Evolutionary conservation across 2,797 vertebrate genomes (phyloP), one percentile per base, ranked within the genome.

Genomic region (Myiothlypis chrysogaster): DNA sequence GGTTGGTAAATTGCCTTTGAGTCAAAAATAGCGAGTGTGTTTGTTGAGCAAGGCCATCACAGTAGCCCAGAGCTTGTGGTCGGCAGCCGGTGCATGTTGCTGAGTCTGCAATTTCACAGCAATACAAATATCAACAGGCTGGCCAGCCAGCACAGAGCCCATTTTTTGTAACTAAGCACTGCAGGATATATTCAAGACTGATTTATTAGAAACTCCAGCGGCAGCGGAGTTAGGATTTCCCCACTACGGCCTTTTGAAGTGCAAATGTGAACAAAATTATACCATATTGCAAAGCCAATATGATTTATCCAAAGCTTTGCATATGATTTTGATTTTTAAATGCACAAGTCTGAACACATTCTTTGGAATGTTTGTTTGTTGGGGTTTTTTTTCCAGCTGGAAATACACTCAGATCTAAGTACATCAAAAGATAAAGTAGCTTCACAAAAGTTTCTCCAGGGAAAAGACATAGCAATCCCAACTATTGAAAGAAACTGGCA

Each of bases 241-340:
- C 94, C 77, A 84, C 47, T 80, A 25, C 20, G 70, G 46, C n/a
- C 57, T 88, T 97, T 83, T 96, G 94, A 97, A 95, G 71, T 93
- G 83, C 75, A 96, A 96, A 96, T 91, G 69, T 71, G 89, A 87
- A 56, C 25, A 60, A 92, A 93, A 94, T 94, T 91, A 70, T 57
- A 65, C 46, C 34, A 37, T 24, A 59, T 85, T 91, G 80, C 69
- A 94, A 89, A 93, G 47, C n/a, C 37, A 57, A 10, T 69, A 57
- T 37, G 57, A 85, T 94, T 91, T 95, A 91, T 66, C 75, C 75
- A 85, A 68, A 83, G 71, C 41, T 93, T 90, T 91, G 70, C 87
- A 75, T 95, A 43, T 50, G 91, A 95, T 94, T 91, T 93, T 91
- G 93, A 92, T 90, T 94, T 84, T 34, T 66, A 95, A 87, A 93